phyloP scores from a whole-genome alignment of 2,113 vertebrate genomes.

The Calyptommatus sinebrachiatus region DNA sequence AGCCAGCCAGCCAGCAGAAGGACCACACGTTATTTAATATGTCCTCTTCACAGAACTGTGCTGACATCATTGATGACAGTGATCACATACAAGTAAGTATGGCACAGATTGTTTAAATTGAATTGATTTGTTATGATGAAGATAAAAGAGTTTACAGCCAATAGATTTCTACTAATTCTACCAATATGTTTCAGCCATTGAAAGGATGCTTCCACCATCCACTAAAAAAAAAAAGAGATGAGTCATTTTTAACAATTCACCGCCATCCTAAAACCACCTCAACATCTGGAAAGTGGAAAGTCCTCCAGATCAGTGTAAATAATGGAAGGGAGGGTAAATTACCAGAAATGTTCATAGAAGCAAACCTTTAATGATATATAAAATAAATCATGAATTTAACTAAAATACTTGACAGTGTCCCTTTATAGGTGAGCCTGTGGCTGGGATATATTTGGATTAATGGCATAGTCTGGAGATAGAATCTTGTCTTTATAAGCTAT shows the following conservation, averaged over 20 bases:
- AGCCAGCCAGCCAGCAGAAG: constrained; percentile 50
- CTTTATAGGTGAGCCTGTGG: neutral
- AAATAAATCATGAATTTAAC: neutral
- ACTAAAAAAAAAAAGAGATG: neutral
- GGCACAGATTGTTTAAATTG: neutral
- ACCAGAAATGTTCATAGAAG: too few relatives aligned
- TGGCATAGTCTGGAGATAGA: neutral
- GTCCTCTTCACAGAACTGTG: constrained; percentile 35
- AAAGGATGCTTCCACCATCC: neutral
- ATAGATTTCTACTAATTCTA: neutral
- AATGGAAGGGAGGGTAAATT: neutral
- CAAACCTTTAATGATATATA: too few relatives aligned
- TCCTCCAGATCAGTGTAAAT: too few relatives aligned
- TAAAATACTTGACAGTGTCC: constrained; percentile 41
- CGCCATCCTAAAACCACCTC: neutral
- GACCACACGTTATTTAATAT: constrained; percentile 44
- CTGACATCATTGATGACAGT: constrained; percentile 35
- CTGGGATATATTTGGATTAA: neutral
- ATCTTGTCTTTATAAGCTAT: too few relatives aligned
- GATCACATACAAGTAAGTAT: constrained; percentile 33
- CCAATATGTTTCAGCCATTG: neutral
- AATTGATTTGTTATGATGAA: constrained; percentile 9
- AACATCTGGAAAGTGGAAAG: neutral
- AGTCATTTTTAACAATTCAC: neutral
- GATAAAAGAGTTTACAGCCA: neutral